Conservation (phyloP, 1,140 invertebrate genomes). For the Diorhabda elongata region DNA sequence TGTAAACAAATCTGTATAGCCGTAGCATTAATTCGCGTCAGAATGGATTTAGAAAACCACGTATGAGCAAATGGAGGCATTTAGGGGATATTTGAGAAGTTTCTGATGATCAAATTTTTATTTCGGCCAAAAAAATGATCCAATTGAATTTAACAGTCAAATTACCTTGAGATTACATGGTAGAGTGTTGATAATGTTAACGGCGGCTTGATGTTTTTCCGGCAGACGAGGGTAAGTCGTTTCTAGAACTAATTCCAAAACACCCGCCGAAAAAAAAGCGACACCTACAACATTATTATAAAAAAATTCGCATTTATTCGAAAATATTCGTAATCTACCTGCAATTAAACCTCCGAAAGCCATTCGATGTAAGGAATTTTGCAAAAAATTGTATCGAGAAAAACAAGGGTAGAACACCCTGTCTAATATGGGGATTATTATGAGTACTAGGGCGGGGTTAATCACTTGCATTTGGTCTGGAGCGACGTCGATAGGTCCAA, state of each 20-base stretch:
- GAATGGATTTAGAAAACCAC: too few species aligned
- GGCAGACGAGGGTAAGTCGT: conserved; percentile 39
- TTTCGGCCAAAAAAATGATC: too few species aligned
- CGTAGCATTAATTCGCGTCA: too few species aligned
- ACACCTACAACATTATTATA: conserved; percentile 23
- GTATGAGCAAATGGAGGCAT: too few species aligned
- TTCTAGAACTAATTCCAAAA: conserved; percentile 40
- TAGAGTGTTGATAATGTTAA: conserved; percentile 44
- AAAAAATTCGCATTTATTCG: background rate
- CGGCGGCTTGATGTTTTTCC: conserved; percentile 31
- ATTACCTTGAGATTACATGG: conserved; percentile 34
- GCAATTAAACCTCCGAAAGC: conserved; percentile 61
- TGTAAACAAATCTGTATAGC: too few species aligned
- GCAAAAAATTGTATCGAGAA: conserved; percentile 43
- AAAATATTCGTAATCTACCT: conserved; percentile 36
- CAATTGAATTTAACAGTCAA: too few species aligned
- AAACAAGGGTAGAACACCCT: conserved; percentile 53
- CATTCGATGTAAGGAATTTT: conserved; percentile 62
- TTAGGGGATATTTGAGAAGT: too few species aligned
- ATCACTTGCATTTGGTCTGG: conserved; percentile 66
- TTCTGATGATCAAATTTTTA: too few species aligned
- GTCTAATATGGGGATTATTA: conserved; percentile 65
- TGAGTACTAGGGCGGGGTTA: conserved; percentile 63
- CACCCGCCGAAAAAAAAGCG: conserved; percentile 48
- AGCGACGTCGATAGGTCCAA: conserved; percentile 48